These are phyloP conservation scores for Bothrops alternatus DNA, from an alignment of 2,797 vertebrate genomes.

Conservation along the genomic window DNA sequence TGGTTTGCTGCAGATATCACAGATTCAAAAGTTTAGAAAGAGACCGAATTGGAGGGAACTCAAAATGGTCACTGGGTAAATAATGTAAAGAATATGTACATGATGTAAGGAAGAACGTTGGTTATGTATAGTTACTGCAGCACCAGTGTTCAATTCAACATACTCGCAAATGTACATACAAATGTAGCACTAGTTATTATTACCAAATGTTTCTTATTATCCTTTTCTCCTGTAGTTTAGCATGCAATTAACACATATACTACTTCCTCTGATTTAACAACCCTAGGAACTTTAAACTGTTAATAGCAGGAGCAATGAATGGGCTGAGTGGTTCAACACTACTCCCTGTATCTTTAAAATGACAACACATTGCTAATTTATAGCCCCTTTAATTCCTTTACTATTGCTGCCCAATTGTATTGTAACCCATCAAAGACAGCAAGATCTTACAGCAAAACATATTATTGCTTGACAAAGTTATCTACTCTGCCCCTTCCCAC, in stretches of 20 bases:
- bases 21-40: conserved; percentile 25
- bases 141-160: not conserved
- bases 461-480: conserved; percentile 48
- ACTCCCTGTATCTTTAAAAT: conserved; percentile 65
- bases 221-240: conserved; percentile 62
- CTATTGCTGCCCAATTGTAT: conserved; percentile 53
- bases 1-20: not conserved
- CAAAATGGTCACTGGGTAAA: not conserved
- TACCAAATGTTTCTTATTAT: conserved; percentile 43
- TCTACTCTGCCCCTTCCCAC: conserved; percentile 25
- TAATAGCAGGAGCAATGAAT: conserved; percentile 50
- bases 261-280: conserved; percentile 69
- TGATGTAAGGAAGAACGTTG: conserved; percentile 35
- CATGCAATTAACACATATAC: conserved; percentile 69
- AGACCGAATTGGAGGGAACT: conserved; percentile 25
- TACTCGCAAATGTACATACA: not conserved
- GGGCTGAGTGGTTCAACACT: conserved; percentile 57
- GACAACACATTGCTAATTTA: conserved; percentile 64
- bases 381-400: conserved; percentile 58
- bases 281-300: conserved; percentile 56
- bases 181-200: conserved; percentile 31
- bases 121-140: not conserved
- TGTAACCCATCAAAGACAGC: conserved; percentile 47
- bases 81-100: too few relatives aligned
- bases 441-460: conserved; percentile 48